Evolutionary conservation across 2,797 vertebrate genomes (phyloP).

Genomic region (Phyllotis vaccarum): DNA sequence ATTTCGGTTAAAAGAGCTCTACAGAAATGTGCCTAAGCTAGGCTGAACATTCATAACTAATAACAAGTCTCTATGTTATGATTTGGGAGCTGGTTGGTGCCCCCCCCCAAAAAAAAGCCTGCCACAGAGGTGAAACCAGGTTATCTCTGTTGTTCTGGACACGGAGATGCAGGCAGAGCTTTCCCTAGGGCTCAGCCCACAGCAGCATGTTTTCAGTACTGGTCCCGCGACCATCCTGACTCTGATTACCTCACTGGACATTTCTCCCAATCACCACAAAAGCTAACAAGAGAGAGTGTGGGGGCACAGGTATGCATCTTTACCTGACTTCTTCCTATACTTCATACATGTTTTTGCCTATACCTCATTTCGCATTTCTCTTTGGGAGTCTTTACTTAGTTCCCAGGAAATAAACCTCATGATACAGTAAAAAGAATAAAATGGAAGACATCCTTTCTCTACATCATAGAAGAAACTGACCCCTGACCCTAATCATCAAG

Average conservation of each 20-base stretch:
- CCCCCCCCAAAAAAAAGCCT: background rate
- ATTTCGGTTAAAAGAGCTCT: background rate
- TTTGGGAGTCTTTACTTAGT: background rate
- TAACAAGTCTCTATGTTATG: background rate
- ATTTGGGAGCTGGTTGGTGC: background rate
- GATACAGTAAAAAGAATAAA: background rate
- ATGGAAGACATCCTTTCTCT: background rate
- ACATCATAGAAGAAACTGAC: background rate
- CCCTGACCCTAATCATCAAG: background rate
- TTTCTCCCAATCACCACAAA: background rate
- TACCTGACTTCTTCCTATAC: background rate
- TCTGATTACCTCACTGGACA: background rate
- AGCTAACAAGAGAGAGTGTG: background rate
- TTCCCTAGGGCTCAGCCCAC: background rate
- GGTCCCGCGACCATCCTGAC: background rate
- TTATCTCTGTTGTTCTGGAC: background rate
- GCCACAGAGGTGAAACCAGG: background rate
- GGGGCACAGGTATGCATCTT: rapidly evolving
- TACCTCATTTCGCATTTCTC: background rate
- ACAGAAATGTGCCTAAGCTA: background rate
- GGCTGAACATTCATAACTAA: background rate
- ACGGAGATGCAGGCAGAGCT: background rate
- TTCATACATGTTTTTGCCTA: rapidly evolving
- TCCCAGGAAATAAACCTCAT: background rate
- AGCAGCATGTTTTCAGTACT: background rate